phyloP scores from a whole-genome alignment of 2,113 vertebrate genomes.

The Equus przewalskii region DNA sequence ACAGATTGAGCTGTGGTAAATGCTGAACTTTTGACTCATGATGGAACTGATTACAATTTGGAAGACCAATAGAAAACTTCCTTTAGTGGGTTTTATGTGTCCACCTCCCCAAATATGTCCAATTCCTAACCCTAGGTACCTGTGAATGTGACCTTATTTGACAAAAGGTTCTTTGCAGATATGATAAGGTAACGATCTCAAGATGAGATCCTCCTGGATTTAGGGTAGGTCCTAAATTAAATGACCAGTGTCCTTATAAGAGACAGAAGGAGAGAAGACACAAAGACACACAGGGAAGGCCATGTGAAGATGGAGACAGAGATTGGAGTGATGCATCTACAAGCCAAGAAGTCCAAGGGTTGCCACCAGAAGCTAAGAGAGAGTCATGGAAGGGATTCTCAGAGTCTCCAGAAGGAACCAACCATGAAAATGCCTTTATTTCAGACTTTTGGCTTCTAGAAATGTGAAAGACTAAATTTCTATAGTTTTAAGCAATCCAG shows the following conservation, averaged over 20 bases:
- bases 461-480: neutral
- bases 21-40: neutral
- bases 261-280: neutral
- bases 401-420: neutral
- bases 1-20: neutral
- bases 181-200: neutral
- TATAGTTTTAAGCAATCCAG: neutral
- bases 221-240: neutral
- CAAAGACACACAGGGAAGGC: neutral
- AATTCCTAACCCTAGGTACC: neutral
- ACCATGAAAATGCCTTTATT: neutral
- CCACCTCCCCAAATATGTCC: neutral
- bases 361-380: neutral
- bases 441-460: neutral
- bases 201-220: conserved; percentile 1
- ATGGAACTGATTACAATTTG: neutral
- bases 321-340: neutral
- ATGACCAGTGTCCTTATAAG: neutral
- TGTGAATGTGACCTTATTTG: neutral
- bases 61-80: conserved; percentile 19
- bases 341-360: neutral
- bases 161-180: neutral
- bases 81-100: neutral
- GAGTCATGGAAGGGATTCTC: neutral
- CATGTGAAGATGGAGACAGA: neutral